Percentiles rank a stretch among this genome's conserved stretches.
These are phyloP conservation scores for Ceyx erithaca DNA, from an alignment of 2,797 vertebrate genomes.

Conservation along the genomic window DNA sequence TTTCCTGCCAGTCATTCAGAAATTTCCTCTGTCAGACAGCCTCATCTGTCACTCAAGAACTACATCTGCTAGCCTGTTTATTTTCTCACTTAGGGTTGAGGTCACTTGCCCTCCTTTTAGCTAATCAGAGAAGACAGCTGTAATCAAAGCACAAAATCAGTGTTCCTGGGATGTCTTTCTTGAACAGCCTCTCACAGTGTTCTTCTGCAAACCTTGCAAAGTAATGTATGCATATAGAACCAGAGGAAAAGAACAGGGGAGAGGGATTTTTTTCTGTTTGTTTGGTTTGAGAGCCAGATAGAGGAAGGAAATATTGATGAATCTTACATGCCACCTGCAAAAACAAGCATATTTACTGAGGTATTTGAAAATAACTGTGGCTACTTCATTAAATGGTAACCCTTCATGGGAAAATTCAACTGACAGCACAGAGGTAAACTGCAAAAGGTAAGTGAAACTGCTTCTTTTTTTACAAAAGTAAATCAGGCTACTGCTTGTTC, in stretches of 20 bases:
- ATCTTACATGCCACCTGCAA: background rate
- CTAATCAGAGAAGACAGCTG: constrained; percentile 49
- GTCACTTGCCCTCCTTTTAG: constrained; percentile 14
- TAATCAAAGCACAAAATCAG: constrained; percentile 24
- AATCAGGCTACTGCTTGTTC: background rate
- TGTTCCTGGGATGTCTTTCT: background rate
- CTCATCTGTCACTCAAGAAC: constrained; percentile 43
- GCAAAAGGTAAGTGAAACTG: background rate
- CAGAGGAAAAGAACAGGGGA: background rate
- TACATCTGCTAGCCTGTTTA: constrained; percentile 29
- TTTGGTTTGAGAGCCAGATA: background rate
- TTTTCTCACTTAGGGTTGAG: constrained; percentile 38
- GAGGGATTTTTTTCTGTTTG: background rate
- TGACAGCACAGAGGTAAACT: background rate
- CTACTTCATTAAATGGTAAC: background rate
- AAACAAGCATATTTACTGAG: background rate
- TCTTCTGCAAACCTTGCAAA: background rate
- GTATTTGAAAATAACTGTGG: background rate
- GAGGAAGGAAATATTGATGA: background rate
- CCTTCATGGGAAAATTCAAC: background rate
- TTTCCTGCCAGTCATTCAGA: constrained; percentile 5
- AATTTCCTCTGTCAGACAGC: constrained; percentile 1
- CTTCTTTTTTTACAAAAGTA: background rate
- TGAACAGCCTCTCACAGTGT: background rate
- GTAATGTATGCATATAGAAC: background rate